Evolutionary conservation across 2,888 invertebrate genomes (phyloP).

Genomic region (Halictus quadricinctus): DNA sequence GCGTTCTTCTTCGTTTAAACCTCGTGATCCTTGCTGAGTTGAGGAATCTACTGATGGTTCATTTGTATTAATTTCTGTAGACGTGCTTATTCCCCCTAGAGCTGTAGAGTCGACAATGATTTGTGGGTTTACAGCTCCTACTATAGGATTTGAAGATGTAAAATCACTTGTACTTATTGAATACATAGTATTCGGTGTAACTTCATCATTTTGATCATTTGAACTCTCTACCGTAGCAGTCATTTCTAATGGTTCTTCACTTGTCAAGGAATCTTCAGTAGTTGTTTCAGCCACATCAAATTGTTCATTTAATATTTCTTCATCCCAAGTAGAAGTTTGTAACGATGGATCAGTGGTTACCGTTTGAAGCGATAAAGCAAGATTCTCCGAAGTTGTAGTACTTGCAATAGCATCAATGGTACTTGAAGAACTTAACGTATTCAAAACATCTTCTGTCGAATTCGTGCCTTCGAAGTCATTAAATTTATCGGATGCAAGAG

Average conservation of each 20-base stretch:
- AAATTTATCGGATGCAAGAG: background rate
- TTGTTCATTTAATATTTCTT: background rate
- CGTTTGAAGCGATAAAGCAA: background rate
- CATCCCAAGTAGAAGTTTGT: background rate
- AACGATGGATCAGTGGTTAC: background rate
- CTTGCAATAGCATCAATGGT: background rate
- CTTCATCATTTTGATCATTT: background rate
- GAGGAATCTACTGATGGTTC: background rate
- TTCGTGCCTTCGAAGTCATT: background rate
- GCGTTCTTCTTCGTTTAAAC: background rate
- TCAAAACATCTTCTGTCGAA: constrained; percentile 11
- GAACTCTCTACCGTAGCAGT: background rate
- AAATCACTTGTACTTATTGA: background rate
- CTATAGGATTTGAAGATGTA: background rate
- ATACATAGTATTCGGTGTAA: background rate
- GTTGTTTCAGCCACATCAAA: background rate
- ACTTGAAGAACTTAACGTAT: constrained; percentile 11
- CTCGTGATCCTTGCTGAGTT: background rate
- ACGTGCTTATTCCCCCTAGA: background rate
- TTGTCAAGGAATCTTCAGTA: background rate
- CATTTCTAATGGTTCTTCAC: background rate
- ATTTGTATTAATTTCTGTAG: background rate
- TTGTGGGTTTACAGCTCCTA: background rate
- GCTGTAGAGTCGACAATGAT: background rate
- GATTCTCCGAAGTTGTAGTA: background rate